Conservation (phyloP, 2,113 vertebrate genomes). For the Elachura formosa region DNA sequence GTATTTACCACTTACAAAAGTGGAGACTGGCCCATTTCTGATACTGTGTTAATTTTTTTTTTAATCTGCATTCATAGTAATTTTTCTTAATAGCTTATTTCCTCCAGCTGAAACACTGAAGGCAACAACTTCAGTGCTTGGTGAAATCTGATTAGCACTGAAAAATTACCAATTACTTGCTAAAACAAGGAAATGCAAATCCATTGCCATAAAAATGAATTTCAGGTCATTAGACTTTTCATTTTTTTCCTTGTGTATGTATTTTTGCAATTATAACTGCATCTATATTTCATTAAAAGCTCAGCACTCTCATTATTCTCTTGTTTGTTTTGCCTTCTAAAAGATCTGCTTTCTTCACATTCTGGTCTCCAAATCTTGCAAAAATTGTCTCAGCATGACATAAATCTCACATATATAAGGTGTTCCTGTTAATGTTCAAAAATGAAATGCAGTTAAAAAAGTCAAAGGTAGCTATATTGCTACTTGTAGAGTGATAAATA, state of each 20-base stretch:
- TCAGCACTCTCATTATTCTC: not conserved
- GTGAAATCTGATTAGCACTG: not conserved
- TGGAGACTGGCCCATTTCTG: not conserved
- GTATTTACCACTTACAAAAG: not conserved
- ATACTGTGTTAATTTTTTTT: not conserved
- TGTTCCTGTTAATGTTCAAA: not conserved
- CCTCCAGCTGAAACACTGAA: not conserved
- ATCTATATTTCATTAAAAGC: not conserved
- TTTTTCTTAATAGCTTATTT: not conserved
- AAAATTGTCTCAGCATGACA: not conserved
- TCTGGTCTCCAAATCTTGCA: not conserved
- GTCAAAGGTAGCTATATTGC: not conserved
- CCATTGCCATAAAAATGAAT: not conserved
- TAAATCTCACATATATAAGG: not conserved
- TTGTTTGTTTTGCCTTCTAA: not conserved
- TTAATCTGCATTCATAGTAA: not conserved
- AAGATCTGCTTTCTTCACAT: not conserved
- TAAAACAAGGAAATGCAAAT: not conserved
- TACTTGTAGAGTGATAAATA: not conserved
- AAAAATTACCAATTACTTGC: not conserved
- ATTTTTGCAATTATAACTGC: not conserved
- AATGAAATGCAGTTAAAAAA: not conserved
- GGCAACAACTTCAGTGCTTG: not conserved
- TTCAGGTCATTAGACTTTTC: not conserved
- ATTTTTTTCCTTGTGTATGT: not conserved